A percentile compares a stretch with the other conserved stretches of the same genome.
These are phyloP conservation scores for Latheticus oryzae DNA, from an alignment of 2,888 invertebrate genomes.

Conservation along the genomic window DNA sequence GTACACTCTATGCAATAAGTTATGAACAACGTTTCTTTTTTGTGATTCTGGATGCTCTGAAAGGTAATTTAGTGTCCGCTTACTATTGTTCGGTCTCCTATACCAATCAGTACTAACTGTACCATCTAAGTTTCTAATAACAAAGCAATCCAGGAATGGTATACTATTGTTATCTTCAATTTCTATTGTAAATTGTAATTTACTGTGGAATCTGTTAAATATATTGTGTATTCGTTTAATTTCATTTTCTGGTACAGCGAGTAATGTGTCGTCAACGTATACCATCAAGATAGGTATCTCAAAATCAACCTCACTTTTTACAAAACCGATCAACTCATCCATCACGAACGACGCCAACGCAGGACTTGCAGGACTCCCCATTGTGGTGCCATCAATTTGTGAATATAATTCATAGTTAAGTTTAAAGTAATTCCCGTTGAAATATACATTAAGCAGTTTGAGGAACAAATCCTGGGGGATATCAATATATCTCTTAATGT, in stretches of 20 bases:
- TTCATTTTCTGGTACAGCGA: neutral
- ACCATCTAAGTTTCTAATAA: neutral
- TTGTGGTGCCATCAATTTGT: constrained; percentile 13
- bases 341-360: constrained; percentile 15
- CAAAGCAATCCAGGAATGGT: neutral
- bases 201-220: neutral
- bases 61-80: neutral
- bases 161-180: neutral
- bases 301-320: no score
- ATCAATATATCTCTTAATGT: neutral
- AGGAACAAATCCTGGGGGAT: neutral
- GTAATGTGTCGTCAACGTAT: neutral
- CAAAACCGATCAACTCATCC: constrained; percentile 23
- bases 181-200: constrained; percentile 1
- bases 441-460: neutral
- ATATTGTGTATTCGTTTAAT: neutral
- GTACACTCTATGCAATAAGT: no score
- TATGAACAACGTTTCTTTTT: no score
- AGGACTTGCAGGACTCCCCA: constrained; percentile 17
- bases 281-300: neutral
- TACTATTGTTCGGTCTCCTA: neutral
- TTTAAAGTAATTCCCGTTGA: neutral
- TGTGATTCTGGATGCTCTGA: neutral
- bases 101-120: neutral
- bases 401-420: neutral